These are phyloP conservation scores for Astreopora myriophthalma DNA, from an alignment of 64 coral and sea anemone genomes.

Conservation along the genomic window DNA sequence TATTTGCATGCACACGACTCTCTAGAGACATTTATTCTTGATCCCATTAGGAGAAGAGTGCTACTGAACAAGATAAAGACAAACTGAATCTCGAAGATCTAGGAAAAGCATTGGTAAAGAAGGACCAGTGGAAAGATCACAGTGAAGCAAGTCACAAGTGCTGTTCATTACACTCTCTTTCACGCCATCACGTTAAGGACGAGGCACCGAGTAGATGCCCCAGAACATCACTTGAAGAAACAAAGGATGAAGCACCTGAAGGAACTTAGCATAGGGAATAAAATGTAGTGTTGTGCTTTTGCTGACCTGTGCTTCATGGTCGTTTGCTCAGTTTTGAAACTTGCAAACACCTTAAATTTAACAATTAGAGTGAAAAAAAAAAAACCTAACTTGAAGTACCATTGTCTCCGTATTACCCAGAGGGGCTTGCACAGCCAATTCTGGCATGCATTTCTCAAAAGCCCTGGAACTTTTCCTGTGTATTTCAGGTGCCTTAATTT, in stretches of 20 bases:
- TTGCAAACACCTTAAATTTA: no score
- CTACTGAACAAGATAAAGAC: not conserved
- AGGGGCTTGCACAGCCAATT: no score
- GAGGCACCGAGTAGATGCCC: not conserved
- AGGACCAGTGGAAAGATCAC: not conserved
- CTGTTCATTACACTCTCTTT: not conserved
- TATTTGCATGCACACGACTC: no score
- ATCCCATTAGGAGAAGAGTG: conserved; percentile 30
- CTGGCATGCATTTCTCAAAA: no score
- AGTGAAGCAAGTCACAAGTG: not conserved
- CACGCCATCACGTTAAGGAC: not conserved
- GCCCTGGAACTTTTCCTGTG: no score
- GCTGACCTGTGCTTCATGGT: no score
- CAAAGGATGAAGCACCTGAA: not conserved
- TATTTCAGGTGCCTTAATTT: no score
- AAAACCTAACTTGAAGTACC: no score
- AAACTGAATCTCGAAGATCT: not conserved
- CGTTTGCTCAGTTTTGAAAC: no score
- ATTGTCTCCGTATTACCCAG: no score
- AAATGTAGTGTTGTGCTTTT: not conserved
- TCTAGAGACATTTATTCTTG: no score
- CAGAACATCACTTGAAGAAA: not conserved
- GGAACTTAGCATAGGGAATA: not conserved
- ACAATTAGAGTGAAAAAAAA: no score
- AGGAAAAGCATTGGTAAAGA: not conserved